Percentiles rank a stretch among this genome's conserved stretches.
Conservation (phyloP, 1,140 invertebrate genomes). For the Aphis craccivora region DNA sequence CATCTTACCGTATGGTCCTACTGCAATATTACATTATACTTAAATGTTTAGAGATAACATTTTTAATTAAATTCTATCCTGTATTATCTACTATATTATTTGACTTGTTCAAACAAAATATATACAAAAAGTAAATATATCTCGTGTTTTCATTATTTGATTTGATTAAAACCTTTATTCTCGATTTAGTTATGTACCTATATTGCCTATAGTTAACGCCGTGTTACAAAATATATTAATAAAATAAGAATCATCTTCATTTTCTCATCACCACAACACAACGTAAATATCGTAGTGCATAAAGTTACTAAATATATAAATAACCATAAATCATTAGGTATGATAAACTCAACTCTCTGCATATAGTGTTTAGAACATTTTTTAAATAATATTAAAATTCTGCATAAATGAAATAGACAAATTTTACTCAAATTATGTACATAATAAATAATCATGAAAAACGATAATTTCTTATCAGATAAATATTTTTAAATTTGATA, state of each 20-base stretch:
- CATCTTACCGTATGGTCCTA: neutral
- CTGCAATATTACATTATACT: neutral
- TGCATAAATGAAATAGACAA: neutral
- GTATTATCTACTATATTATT: neutral
- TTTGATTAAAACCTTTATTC: neutral
- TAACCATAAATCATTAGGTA: neutral
- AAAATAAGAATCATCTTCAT: no score
- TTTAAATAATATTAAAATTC: neutral
- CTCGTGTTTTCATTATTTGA: neutral
- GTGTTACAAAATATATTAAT: neutral
- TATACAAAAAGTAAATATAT: neutral
- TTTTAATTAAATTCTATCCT: neutral
- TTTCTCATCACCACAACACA: neutral
- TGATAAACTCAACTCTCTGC: neutral
- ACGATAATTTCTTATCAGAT: neutral
- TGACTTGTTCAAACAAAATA: neutral
- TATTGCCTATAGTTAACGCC: neutral
- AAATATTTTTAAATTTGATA: neutral
- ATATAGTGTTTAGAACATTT: neutral
- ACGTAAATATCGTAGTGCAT: neutral
- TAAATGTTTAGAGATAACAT: neutral
- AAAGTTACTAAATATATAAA: neutral
- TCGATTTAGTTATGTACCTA: neutral
- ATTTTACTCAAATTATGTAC: neutral
- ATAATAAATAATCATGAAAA: neutral